Conservation (phyloP, 2,797 vertebrate genomes). For the Alfaro cultratus region DNA sequence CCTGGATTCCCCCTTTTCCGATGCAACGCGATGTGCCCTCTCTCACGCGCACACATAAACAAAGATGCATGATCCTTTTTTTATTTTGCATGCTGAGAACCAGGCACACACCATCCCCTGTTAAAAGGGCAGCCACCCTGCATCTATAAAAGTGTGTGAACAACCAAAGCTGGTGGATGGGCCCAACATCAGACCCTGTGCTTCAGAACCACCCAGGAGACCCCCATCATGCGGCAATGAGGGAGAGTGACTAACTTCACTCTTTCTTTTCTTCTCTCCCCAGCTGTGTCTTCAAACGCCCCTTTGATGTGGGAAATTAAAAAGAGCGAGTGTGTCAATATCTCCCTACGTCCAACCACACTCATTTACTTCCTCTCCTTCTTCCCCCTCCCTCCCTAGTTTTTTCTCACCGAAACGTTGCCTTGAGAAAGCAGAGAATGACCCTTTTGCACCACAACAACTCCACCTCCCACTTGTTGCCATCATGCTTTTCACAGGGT, state of each 20-base stretch:
- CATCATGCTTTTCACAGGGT: slow-evolving; percentile 52
- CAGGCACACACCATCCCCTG: slow-evolving; percentile 15
- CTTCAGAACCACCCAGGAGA: slow-evolving; percentile 82
- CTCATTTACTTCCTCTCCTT: slow-evolving; percentile 79
- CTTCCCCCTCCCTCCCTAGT: slow-evolving; percentile 55
- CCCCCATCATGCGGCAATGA: slow-evolving; percentile 81
- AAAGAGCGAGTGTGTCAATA: slow-evolving; percentile 87
- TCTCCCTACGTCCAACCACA: slow-evolving; percentile 80
- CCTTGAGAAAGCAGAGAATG: slow-evolving; percentile 74
- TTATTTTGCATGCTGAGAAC: slow-evolving; percentile 47
- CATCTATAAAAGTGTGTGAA: slow-evolving; percentile 52
- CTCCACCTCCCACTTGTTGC: slow-evolving; percentile 62
- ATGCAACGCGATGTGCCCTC: slow-evolving; percentile 39
- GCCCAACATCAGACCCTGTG: slow-evolving; percentile 57
- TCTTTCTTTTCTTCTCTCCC: slow-evolving; percentile 87
- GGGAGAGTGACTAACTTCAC: slow-evolving; percentile 88
- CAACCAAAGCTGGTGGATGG: slow-evolving; percentile 53
- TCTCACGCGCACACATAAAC: slow-evolving; percentile 54
- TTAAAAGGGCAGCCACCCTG: slow-evolving; percentile 56
- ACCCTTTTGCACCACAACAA: slow-evolving; percentile 70
- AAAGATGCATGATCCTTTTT: slow-evolving; percentile 49
- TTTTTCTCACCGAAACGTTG: slow-evolving; percentile 63
- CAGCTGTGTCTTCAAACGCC: slow-evolving; percentile 88
- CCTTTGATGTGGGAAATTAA: slow-evolving; percentile 87
- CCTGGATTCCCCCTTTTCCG: slow-evolving; percentile 81